phyloP scores from a whole-genome alignment of 2,888 invertebrate genomes.

The Mechanitis mazaeus region DNA sequence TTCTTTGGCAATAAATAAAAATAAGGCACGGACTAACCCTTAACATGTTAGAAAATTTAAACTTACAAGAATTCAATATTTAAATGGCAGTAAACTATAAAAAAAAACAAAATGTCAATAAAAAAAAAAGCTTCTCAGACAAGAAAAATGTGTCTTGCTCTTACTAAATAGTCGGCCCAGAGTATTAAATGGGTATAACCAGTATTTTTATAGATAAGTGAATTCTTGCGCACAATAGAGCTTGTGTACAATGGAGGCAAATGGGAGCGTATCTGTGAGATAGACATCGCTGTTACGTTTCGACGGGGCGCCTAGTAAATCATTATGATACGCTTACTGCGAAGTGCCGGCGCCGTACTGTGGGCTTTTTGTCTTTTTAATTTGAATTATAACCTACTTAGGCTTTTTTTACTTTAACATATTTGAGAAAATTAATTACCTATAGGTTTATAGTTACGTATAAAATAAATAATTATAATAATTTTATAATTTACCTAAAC shows the following conservation, averaged over 20 bases:
- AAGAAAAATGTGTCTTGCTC: neutral
- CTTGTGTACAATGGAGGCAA: slow-evolving; percentile 34
- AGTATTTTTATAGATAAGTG: slow-evolving; percentile 31
- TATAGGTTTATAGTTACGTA: too few relatives aligned
- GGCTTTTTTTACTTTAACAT: slow-evolving; percentile 6
- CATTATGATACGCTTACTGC: slow-evolving; percentile 20
- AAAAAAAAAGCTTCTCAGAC: neutral
- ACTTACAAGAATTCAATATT: neutral
- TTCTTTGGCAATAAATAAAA: slow-evolving; percentile 5
- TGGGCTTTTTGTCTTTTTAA: slow-evolving; percentile 3
- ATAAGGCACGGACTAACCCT: slow-evolving; percentile 6
- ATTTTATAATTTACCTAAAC: neutral
- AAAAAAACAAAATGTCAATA: neutral
- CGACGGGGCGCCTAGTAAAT: slow-evolving; percentile 24
- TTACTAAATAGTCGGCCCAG: slow-evolving; percentile 13
- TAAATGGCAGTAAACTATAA: too few relatives aligned
- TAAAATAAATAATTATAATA: too few relatives aligned
- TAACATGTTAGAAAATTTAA: slow-evolving; percentile 1
- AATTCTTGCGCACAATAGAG: slow-evolving; percentile 32
- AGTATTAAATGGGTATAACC: slow-evolving; percentile 18
- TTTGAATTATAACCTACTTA: slow-evolving; percentile 11
- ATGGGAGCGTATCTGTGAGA: slow-evolving; percentile 30
- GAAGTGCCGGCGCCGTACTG: neutral
- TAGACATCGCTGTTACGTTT: slow-evolving; percentile 21
- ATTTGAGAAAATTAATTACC: neutral